Evolutionary conservation across 2,797 vertebrate species (phyloP), one percentile per base, ranked within the genome.

Genomic region (Acanthurus lineatus): DNA sequence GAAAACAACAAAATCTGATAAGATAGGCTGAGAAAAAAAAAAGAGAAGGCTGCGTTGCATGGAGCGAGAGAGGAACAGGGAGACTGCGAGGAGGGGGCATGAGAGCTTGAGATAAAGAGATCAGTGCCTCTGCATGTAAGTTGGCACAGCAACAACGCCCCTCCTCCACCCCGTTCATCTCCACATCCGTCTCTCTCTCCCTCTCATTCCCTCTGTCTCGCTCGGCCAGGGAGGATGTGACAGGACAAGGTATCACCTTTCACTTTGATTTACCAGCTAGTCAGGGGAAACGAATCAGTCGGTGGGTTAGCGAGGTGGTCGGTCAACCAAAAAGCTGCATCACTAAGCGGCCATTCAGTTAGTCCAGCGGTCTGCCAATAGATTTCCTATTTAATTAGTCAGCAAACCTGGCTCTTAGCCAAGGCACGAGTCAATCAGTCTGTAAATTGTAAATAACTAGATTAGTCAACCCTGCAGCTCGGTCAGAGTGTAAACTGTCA

Each of bases 91-190:
- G 76, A 61, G 17, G 66, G 51, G 22, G 66, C 10, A 44, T 9
- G 57, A 63, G 61, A 44, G 86, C 69, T 58, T n/a, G 60, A 83
- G 81, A 91, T 89, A 86, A 86, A 91, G 77, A 86, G 81, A 90
- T 86, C 81, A 74, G 73, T 32, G 70, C 75, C 61, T 73, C 76
- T 69, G 76, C 38, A 72, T 83, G 51, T 4, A 67, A 69, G 79
- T 73, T 85, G 86, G 73, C 85, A 72, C 69, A 49, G 84, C 73
- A 59, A 20, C 71, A 8, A 7, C 3, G 25, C 86, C 84, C 91
- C 80, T 84, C 88, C 91, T 85, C 86, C 89, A 47, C 4, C 59
- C 11, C 54, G 9, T 54, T 47, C 76, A 20, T 56, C 78, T 77
- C 69, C 16, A 4, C 77, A 14, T 77, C 66, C 40, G 28, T 76